phyloP scores from a whole-genome alignment of 2,888 invertebrate genomes.

The Elegia similella region DNA sequence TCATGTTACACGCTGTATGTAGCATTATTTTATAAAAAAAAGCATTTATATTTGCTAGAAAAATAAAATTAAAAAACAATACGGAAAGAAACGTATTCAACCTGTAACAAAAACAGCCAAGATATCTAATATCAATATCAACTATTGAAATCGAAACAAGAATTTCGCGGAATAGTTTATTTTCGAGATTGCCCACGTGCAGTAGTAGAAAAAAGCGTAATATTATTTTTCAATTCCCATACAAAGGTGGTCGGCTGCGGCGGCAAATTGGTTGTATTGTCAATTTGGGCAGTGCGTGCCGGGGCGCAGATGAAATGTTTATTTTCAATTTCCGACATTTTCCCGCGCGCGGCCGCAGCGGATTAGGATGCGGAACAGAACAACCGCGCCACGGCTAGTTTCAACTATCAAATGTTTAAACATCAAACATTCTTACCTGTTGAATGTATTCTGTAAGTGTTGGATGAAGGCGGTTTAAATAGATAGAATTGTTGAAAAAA shows the following conservation, averaged over 20 bases:
- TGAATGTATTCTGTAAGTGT: slow-evolving; percentile 11
- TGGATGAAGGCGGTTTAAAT: no score
- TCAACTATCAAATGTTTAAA: slow-evolving; percentile 12
- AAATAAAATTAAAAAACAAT: background rate
- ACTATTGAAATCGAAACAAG: slow-evolving; percentile 32
- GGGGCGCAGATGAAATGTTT: slow-evolving; percentile 79
- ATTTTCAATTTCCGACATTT: slow-evolving; percentile 81
- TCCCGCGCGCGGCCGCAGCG: slow-evolving; percentile 66
- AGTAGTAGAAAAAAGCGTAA: slow-evolving; percentile 72
- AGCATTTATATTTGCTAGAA: background rate
- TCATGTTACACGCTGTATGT: no score
- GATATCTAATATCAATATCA: slow-evolving; percentile 25
- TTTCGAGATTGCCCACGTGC: slow-evolving; percentile 70
- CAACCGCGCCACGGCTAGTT: slow-evolving; percentile 43
- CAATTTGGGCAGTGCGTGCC: slow-evolving; percentile 81
- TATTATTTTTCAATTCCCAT: slow-evolving; percentile 82
- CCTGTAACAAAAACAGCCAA: background rate
- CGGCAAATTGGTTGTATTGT: slow-evolving; percentile 81
- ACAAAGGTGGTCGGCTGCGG: slow-evolving; percentile 79
- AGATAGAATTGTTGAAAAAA: no score
- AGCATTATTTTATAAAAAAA: no score
- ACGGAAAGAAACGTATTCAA: background rate
- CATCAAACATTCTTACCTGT: slow-evolving; percentile 18
- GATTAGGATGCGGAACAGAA: slow-evolving; percentile 71
- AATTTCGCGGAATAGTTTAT: slow-evolving; percentile 63